Evolutionary conservation across 2,113 vertebrate species (phyloP), one percentile per base, ranked within the genome.

Genomic region (Podarcis muralis): DNA sequence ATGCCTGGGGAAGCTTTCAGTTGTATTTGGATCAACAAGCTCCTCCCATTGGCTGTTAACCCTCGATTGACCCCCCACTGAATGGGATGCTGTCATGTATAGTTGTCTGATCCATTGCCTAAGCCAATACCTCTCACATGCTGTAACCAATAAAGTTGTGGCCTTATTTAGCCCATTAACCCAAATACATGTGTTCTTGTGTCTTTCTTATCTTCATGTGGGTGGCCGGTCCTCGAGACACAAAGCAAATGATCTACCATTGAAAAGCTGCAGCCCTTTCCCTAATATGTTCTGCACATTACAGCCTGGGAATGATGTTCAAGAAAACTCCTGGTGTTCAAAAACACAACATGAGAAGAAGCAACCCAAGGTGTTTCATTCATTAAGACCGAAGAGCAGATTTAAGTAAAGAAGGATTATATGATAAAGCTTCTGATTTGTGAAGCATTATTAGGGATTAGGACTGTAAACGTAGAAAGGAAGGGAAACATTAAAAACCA

Each of bases 391-490:
- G 23, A 68, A 82, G 81, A 37, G 12, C n/a, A 37, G 53, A 89
- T 12, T 57, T 81, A 30, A 87, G 85, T 91, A 87, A 83, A 83
- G 77, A 90, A 88, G 86, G 83, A 90, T 90, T 89, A 35, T 22
- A 59, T 32, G 37, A 48, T 92, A 88, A 88, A 72, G 15, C 43
- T 7, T 91, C 27, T 88, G 48, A 88, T 89, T 83, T 92, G 81
- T 91, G 32, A 85, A 27, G 89, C 87, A 65, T 79, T 93, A 35
- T 66, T 15, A n/a, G 22, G 25, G 37, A 20, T 92, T 94, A 85
- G 83, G 90, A 88, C 91, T 92, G 83, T 74, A 68, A 88, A 37
- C 37, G 92, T 76, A 84, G 85, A 83, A 91, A 91, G 40, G 66
- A 7, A 30, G 30, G 62, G 35, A 43, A 53, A 92, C 89, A 93